Conservation (phyloP, 1,140 invertebrate genomes). For the Nilaparvata lugens region DNA sequence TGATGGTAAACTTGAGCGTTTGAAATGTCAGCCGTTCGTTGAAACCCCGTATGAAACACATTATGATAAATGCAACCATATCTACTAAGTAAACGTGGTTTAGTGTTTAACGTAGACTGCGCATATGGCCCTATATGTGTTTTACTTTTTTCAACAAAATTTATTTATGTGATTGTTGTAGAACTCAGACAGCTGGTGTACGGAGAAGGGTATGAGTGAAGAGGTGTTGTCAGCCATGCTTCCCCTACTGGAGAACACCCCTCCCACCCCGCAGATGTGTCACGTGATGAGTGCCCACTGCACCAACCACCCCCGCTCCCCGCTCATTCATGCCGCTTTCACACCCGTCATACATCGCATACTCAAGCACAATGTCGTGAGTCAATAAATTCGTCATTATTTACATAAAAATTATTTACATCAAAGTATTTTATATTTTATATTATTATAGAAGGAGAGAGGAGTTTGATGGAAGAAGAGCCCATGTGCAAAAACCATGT, state of each 20-base stretch:
- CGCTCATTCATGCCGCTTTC: slow-evolving; percentile 49
- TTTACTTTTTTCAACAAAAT: too few species aligned
- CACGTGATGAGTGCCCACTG: slow-evolving; percentile 48
- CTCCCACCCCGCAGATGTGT: slow-evolving; percentile 51
- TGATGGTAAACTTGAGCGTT: too few species aligned
- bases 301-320: slow-evolving; percentile 46
- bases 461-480: too few species aligned
- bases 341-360: slow-evolving; percentile 69
- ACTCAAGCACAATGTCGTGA: slow-evolving; percentile 72
- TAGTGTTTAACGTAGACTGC: too few species aligned
- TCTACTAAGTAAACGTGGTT: too few species aligned
- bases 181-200: slow-evolving; percentile 30
- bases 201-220: slow-evolving; percentile 31
- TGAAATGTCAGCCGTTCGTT: too few species aligned
- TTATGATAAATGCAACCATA: too few species aligned
- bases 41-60: too few species aligned
- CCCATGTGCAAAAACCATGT: too few species aligned
- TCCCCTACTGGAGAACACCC: slow-evolving; percentile 48
- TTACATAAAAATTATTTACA: neutral
- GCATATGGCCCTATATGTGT: too few species aligned
- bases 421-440: neutral
- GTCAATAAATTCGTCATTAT: slow-evolving; percentile 25
- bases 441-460: too few species aligned
- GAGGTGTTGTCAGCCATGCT: slow-evolving; percentile 47
- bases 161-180: too few species aligned